Conservation (phyloP, 53 echinoderm and acorn worm genomes). For the Echinarachnius parma region DNA sequence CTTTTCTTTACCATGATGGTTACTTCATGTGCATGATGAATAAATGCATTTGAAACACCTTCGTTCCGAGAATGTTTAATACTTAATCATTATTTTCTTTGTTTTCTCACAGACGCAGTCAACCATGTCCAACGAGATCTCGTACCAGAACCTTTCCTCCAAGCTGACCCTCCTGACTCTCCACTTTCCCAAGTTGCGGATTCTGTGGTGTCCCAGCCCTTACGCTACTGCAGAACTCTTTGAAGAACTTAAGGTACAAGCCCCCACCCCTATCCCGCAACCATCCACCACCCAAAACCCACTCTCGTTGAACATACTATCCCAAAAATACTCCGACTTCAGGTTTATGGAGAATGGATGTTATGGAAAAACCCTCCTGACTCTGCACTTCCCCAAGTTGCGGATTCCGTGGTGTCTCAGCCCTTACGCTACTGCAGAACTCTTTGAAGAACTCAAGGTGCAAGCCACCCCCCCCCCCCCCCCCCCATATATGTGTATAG, state of each 20-base stretch:
- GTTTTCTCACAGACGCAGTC: conserved; percentile 66
- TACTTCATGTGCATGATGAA: no score
- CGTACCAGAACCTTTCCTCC: conserved; percentile 91
- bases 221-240: conserved; percentile 95
- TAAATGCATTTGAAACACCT: no score
- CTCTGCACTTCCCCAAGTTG: conserved; percentile 88
- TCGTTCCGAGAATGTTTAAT: no score
- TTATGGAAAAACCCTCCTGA: conserved; percentile 85
- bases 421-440: conserved; percentile 92
- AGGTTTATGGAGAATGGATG: no score
- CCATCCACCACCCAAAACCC: no score
- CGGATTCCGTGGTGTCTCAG: conserved; percentile 95
- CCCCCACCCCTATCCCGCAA: no score
- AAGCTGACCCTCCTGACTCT: conserved; percentile 88
- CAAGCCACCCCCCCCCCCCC: no score
- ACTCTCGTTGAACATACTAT: no score
- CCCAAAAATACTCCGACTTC: no score
- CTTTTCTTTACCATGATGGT: no score
- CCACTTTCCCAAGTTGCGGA: conserved; percentile 87
- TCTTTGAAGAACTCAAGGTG: conserved; percentile 98
- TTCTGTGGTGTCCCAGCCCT: conserved; percentile 97
- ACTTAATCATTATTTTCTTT: no score
- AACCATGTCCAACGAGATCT: conserved; percentile 79
- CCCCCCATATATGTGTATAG: no score
- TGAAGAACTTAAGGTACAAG: conserved; percentile 98